phyloP scores from a whole-genome alignment of 2,113 vertebrate genomes.

The Ophiodon elongatus region DNA sequence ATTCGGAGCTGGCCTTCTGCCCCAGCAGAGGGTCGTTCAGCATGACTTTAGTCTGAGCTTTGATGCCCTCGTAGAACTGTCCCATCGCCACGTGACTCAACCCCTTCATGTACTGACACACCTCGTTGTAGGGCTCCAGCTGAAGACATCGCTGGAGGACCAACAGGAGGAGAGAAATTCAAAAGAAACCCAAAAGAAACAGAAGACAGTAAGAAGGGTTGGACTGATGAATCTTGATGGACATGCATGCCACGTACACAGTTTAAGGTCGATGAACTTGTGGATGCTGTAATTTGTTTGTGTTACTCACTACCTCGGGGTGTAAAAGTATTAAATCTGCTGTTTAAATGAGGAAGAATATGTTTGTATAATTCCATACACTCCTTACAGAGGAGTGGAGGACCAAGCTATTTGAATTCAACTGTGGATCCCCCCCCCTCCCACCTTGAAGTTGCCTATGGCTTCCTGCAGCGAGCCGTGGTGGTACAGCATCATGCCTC shows the following conservation, averaged over 20 bases:
- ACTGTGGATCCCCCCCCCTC: conserved; percentile 79
- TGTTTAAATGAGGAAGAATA: neutral
- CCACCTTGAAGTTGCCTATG: conserved; percentile 96
- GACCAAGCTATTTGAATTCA: neutral
- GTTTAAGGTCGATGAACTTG: neutral
- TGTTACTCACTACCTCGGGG: neutral
- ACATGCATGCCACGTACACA: neutral
- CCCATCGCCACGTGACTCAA: conserved; percentile 97
- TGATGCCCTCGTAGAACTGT: conserved; percentile 98
- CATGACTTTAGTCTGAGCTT: conserved; percentile 99
- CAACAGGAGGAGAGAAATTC: neutral
- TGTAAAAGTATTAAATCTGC: neutral
- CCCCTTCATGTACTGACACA: conserved; percentile 99
- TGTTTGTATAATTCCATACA: neutral
- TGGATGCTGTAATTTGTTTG: neutral
- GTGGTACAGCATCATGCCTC: conserved; percentile 98
- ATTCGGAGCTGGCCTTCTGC: conserved; percentile 97
- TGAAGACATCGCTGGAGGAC: conserved; percentile 91
- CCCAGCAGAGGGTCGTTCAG: conserved; percentile 95
- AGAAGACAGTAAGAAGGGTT: neutral
- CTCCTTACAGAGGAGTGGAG: neutral
- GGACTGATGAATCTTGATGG: neutral
- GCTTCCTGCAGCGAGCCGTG: conserved; percentile 95
- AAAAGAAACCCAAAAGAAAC: neutral
- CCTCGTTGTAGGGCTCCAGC: conserved; percentile 96